Base-by-base conservation (phyloP, 2,888 invertebrate species). In the Campoplex nolae region DNA sequence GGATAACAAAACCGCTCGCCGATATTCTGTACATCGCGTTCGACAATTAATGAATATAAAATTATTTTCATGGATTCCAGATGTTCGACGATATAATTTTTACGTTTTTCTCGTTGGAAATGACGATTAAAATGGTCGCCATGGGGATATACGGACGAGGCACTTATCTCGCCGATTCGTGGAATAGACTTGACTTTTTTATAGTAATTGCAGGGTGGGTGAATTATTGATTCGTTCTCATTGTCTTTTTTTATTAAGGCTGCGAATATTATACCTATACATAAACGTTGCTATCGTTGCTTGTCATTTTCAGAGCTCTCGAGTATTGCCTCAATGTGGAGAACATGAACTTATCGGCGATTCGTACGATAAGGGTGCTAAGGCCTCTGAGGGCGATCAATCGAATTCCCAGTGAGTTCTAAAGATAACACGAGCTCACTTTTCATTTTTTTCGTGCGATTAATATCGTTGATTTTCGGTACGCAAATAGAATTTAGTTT, bases 41-140 rank as follows among this genome's bases (percentile, higher is more conserved):
- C 51, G 51, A 51, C 2, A 51, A 4, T 18, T 16, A 51, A 51
- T 51, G 16, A 51, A 51, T 4, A 3, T 16, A 4, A 51, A 1
- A 18, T 18, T 54, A 9, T 32, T 71, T 32, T 51, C 18, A n/a
- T 32, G 18, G 2, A 3, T 51, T 95, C 4, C 96, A 98, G 97
- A 97, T 98, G 94, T 98, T 99, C 95, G 99, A 99, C 95, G 99
- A 99, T 95, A 97, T 99, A 93, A 99, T 99, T 95, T 99, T 99
- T 95, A 98, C 97, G 90, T 99, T 99, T 96, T 99, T 99, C 95
- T 97, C 99, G 75, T 95, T 99, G 94, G 99, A 99, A 95, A 98
- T 99, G 99, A 96, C 97, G 90, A 98, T 99, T 94, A 99, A 99
- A 96, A 98, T 99, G 97, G 97, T 98, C 80, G 99, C 99, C 58